These are phyloP conservation scores for Orestias chungarensis DNA, from an alignment of 2,797 vertebrate species.

Conservation along the genomic window DNA sequence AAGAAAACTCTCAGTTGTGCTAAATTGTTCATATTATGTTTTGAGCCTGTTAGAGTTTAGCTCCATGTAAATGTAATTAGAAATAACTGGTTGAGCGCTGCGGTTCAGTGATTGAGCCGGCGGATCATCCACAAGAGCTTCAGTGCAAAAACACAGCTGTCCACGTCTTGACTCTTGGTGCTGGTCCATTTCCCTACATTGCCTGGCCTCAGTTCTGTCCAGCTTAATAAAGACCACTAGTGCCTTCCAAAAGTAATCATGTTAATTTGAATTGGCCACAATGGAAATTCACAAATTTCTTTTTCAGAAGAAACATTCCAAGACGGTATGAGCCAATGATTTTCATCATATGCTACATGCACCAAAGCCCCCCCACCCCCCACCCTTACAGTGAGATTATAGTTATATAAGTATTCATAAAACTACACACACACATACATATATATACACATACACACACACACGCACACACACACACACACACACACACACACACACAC, in stretches of 20 bases:
- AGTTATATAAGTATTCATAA: slow-evolving; percentile 39
- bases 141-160: neutral
- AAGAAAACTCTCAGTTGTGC: neutral
- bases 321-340: neutral
- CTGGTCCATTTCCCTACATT: neutral
- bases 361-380: slow-evolving; percentile 10
- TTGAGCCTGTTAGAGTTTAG: neutral
- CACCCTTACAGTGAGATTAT: slow-evolving; percentile 21
- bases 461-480: no score
- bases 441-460: no score
- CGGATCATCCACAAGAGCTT: no score
- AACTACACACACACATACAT: slow-evolving; percentile 11
- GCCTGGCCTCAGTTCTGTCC: neutral
- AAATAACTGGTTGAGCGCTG: neutral
- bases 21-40: neutral
- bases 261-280: neutral
- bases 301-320: neutral
- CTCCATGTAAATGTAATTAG: neutral
- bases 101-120: no score
- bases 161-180: neutral
- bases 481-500: no score
- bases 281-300: neutral
- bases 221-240: neutral
- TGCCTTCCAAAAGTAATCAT: neutral
- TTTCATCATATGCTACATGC: neutral